Percentiles rank a stretch among this genome's conserved stretches.
These are phyloP conservation scores for Clytia hemisphaerica DNA, from an alignment of 30 jellyfish, hydroid and myxozoan genomes.

Conservation along the genomic window DNA sequence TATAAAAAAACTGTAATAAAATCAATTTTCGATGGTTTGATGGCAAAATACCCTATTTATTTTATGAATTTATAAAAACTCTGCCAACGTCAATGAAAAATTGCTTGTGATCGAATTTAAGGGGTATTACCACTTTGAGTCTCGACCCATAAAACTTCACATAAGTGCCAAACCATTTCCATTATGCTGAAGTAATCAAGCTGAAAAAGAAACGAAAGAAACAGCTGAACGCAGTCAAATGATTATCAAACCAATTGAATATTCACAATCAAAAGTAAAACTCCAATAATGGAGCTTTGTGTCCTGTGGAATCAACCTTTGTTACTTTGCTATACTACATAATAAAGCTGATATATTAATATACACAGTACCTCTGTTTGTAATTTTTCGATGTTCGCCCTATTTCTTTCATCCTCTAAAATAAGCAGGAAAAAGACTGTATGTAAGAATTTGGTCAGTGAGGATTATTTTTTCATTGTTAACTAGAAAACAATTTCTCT, in stretches of 20 bases:
- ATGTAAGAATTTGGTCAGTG: background rate
- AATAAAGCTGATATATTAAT: background rate
- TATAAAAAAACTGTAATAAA: background rate
- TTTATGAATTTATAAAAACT: background rate
- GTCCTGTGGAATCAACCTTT: background rate
- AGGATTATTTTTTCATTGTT: background rate
- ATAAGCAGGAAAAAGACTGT: background rate
- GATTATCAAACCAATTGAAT: too few relatives aligned
- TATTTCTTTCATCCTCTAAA: conserved; percentile 2
- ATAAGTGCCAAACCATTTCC: conserved; percentile 85
- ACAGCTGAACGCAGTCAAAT: too few relatives aligned
- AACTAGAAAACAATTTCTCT: background rate
- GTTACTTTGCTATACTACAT: conserved; percentile 10
- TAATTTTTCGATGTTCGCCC: background rate
- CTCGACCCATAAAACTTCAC: conserved; percentile 63
- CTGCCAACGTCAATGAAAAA: background rate
- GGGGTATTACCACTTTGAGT: conserved; percentile 52
- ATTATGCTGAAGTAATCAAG: conserved; percentile 48
- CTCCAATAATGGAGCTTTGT: conserved; percentile 37
- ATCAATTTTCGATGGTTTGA: background rate
- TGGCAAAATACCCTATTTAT: too few relatives aligned
- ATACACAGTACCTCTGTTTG: background rate
- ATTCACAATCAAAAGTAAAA: too few relatives aligned
- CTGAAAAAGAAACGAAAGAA: conserved; percentile 8
- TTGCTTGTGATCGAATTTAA: background rate